Evolutionary conservation across 1,140 invertebrate genomes (phyloP).

Genomic region (Neodiprion fabricii): DNA sequence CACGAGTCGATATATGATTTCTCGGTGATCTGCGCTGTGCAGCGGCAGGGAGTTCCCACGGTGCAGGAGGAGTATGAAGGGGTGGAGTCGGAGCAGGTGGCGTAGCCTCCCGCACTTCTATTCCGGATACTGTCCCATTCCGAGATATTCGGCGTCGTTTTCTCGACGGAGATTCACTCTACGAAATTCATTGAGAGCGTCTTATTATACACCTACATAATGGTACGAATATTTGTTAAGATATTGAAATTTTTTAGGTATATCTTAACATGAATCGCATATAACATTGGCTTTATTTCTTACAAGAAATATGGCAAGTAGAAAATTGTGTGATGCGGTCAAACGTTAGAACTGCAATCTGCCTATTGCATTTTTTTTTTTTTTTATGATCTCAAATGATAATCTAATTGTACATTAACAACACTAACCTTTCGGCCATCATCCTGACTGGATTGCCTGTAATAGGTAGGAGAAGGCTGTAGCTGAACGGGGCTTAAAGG

Average conservation of each 20-base stretch:
- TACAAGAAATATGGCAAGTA: no score
- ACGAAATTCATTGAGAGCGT: not conserved
- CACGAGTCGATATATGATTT: slow-evolving; percentile 50
- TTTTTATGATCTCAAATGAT: slow-evolving; percentile 5
- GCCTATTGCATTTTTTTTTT: not conserved
- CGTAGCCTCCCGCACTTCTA: slow-evolving; percentile 50
- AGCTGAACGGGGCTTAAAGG: slow-evolving; percentile 60
- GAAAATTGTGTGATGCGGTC: not conserved
- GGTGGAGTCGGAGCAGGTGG: slow-evolving; percentile 48
- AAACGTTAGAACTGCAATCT: not conserved
- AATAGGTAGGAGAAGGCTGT: slow-evolving; percentile 58
- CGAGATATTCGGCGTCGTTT: slow-evolving; percentile 57
- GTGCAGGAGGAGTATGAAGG: slow-evolving; percentile 42
- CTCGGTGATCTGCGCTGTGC: slow-evolving; percentile 50
- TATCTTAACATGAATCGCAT: not conserved
- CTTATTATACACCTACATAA: no score
- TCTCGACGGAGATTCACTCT: slow-evolving; percentile 55
- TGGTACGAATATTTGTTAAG: no score
- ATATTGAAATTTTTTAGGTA: slow-evolving; percentile 17
- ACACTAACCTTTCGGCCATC: slow-evolving; percentile 58
- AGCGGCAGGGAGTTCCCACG: slow-evolving; percentile 48
- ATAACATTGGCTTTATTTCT: no score
- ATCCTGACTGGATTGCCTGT: slow-evolving; percentile 59
- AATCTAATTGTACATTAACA: not conserved
- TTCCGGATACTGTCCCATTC: slow-evolving; percentile 50